Base-by-base conservation (phyloP, 2,888 invertebrate genomes). In the Lordiphosa fenestrarum region DNA sequence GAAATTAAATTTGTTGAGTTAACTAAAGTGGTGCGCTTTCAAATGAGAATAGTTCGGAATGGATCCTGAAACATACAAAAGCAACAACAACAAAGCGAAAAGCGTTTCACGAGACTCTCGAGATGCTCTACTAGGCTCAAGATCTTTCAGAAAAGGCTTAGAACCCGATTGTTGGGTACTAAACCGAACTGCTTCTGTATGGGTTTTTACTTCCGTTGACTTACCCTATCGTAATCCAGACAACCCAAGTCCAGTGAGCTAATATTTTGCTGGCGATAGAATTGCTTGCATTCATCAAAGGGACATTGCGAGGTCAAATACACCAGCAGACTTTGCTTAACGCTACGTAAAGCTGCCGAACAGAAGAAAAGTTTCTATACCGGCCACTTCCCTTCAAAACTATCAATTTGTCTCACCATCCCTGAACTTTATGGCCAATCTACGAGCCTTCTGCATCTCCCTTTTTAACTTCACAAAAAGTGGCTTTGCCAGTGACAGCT, bases 181-280 rank as follows among this genome's bases (percentile, higher is more conserved):
- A 15, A 15, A 15, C 15, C 15, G 15, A 15, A 15, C 15, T 1
- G 15, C 15, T 15, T 15, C 15, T 15, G 15, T 15, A 1, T 2
- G 15, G 15, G 15, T 15, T 1, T 15, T 15, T 15, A n/a, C n/a
- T n/a, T n/a, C n/a, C n/a, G 15, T 15, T 15, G 15, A 42, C 89
- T 89, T 89, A 96, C 96, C 92, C 92, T 93, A 88, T 94, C 94
- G 85, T 95, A 96, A 84, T 95, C 94, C 80, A 95, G 91, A 73
- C 92, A 94, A 62, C 93, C 91, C 6, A 95, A 93, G 81, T 93
- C 92, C 74, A 96, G 91, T 82, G 93, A 91, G 41, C 92, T 92
- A 74, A 95, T 93, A 88, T 94, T 92, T 87, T 94, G 93, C 73
- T 93, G 92, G 75, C 91, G 90, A 75, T 93, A 90, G 67, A 95